These are phyloP conservation scores for Dorcus hopei DNA, from an alignment of 2,888 invertebrate species.

Conservation along the genomic window DNA sequence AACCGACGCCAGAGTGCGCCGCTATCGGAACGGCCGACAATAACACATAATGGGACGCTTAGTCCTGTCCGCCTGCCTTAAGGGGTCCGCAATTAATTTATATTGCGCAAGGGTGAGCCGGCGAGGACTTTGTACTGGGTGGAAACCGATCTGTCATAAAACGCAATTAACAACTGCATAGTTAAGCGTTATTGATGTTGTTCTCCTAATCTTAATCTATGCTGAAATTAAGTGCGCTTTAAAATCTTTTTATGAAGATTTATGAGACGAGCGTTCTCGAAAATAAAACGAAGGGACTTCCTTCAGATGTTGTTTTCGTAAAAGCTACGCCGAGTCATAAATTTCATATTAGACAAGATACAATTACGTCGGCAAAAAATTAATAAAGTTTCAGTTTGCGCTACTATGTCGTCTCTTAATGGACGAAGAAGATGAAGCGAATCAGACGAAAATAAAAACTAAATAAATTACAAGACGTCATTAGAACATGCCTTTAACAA, in stretches of 20 bases:
- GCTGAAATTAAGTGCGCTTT: neutral
- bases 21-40: constrained; percentile 17
- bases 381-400: too few species aligned
- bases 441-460: too few species aligned
- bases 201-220: neutral
- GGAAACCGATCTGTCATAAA: neutral
- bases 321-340: too few species aligned
- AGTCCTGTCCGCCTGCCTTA: constrained; percentile 14
- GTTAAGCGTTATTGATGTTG: neutral
- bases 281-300: too few species aligned
- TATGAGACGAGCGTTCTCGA: too few species aligned
- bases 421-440: too few species aligned
- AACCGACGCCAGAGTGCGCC: constrained; percentile 16
- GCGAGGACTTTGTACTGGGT: neutral
- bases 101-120: constrained; percentile 15
- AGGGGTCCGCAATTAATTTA: constrained; percentile 25
- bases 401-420: too few species aligned
- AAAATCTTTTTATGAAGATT: neutral
- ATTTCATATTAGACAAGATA: too few species aligned
- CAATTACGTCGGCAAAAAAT: too few species aligned
- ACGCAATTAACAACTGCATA: neutral
- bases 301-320: too few species aligned
- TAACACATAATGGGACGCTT: constrained; percentile 26
- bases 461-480: too few species aligned
- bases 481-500: too few species aligned